A percentile compares a stretch with the other conserved stretches of the same genome.
Evolutionary conservation across 1,140 invertebrate genomes (phyloP).

Genomic region (Hypsibius dujardini): DNA sequence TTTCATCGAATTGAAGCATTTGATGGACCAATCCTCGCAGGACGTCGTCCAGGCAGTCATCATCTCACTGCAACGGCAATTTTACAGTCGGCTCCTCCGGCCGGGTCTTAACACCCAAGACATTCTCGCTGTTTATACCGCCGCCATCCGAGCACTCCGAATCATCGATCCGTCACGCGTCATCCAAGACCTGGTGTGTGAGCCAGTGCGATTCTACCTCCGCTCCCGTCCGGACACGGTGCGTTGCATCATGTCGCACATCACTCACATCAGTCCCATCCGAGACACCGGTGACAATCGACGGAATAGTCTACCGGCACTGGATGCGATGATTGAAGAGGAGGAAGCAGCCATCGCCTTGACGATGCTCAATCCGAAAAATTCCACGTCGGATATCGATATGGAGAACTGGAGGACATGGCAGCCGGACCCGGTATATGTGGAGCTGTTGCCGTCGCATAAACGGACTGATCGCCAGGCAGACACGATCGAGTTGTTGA

Average conservation of each 20-base stretch:
- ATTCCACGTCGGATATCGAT: neutral
- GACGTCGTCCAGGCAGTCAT: neutral
- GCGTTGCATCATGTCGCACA: slow-evolving; percentile 62
- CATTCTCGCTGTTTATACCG: slow-evolving; percentile 87
- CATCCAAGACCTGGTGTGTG: slow-evolving; percentile 78
- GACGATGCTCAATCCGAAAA: neutral
- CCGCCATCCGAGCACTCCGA: slow-evolving; percentile 74
- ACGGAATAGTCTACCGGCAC: neutral
- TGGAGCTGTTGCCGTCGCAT: slow-evolving; percentile 42
- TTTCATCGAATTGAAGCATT: slow-evolving; percentile 4
- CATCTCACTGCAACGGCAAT: slow-evolving; percentile 8
- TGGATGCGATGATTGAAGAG: slow-evolving; percentile 16
- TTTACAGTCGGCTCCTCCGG: slow-evolving; percentile 48
- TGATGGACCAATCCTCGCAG: slow-evolving; percentile 12
- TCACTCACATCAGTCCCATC: neutral
- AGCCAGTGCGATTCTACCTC: slow-evolving; percentile 58
- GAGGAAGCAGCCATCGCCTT: slow-evolving; percentile 5
- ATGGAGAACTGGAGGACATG: slow-evolving; percentile 61
- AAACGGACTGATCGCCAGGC: slow-evolving; percentile 40
- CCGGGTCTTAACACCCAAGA: slow-evolving; percentile 91
- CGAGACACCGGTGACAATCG: neutral
- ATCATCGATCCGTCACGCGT: slow-evolving; percentile 81
- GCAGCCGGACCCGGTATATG: slow-evolving; percentile 80
- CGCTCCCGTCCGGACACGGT: slow-evolving; percentile 52
- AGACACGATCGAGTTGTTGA: slow-evolving; percentile 93